phyloP scores from a whole-genome alignment of 37 sponge, comb jelly and placozoan genomes.

The Crambe crambe region DNA sequence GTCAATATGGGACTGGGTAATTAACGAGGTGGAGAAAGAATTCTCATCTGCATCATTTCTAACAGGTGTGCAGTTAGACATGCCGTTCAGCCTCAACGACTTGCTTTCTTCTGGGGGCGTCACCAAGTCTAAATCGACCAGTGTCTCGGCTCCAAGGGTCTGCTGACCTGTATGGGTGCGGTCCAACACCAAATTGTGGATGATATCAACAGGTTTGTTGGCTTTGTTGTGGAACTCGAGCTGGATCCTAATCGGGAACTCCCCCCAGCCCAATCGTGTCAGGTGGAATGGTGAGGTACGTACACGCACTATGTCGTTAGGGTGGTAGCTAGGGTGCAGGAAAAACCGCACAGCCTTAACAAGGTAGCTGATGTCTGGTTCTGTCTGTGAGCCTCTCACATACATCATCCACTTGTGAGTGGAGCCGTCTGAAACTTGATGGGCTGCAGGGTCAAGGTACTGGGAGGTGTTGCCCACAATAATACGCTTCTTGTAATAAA shows the following conservation, averaged over 20 bases:
- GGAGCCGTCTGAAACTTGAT: conserved; percentile 38
- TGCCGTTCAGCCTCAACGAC: background rate
- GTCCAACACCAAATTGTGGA: conserved; percentile 82
- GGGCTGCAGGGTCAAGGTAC: conserved; percentile 43
- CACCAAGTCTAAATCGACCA: conserved; percentile 52
- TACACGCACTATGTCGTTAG: conserved; percentile 75
- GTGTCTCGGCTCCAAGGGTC: conserved; percentile 86
- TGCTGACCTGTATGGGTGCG: conserved; percentile 82
- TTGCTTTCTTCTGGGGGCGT: background rate
- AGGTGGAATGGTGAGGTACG: conserved; percentile 80
- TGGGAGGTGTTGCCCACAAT: conserved; percentile 89
- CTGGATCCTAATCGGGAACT: conserved; percentile 87
- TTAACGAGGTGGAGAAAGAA: background rate
- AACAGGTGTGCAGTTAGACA: background rate
- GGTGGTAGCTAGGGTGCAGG: conserved; percentile 89
- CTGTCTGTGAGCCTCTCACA: conserved; percentile 54
- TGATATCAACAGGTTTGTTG: conserved; percentile 76
- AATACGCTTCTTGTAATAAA: conserved; percentile 50
- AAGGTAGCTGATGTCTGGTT: conserved; percentile 66
- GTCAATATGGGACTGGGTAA: background rate
- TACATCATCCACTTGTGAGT: conserved; percentile 97
- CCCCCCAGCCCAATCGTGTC: conserved; percentile 87
- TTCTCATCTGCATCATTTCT: background rate
- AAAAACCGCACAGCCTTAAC: conserved; percentile 78
- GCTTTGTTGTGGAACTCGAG: conserved; percentile 52